Evolutionary conservation across 2,797 vertebrate species (phyloP).

Genomic region (Dicrostonyx torquatus): DNA sequence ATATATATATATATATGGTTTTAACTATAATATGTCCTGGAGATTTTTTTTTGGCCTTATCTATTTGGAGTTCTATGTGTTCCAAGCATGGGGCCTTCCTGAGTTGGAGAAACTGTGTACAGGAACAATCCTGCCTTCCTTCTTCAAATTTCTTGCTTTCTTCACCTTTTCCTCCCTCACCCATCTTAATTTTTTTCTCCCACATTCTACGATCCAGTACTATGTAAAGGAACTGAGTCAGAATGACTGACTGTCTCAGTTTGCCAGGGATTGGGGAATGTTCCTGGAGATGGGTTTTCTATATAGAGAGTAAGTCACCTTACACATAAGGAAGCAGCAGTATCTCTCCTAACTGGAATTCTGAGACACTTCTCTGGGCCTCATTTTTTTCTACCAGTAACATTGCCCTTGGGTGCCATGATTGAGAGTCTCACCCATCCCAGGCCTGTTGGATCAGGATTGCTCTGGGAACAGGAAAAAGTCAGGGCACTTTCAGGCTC

Average conservation of each 20-base stretch:
- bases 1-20: too few relatives aligned
- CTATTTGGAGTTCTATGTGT: background rate
- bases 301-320: background rate
- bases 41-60: background rate
- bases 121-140: accelerated
- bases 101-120: background rate
- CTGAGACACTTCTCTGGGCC: background rate
- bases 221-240: background rate
- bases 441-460: background rate
- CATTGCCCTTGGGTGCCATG: background rate
- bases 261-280: background rate
- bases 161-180: background rate
- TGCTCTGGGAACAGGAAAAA: background rate
- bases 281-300: background rate
- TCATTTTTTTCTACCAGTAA: background rate
- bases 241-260: background rate
- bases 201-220: background rate
- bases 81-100: background rate
- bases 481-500: background rate
- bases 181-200: background rate
- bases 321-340: background rate
- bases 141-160: background rate
- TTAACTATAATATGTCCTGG: background rate
- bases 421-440: background rate
- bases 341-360: background rate